phyloP scores from a whole-genome alignment of 2,797 vertebrate genomes.

The Pangasius larnaudii region DNA sequence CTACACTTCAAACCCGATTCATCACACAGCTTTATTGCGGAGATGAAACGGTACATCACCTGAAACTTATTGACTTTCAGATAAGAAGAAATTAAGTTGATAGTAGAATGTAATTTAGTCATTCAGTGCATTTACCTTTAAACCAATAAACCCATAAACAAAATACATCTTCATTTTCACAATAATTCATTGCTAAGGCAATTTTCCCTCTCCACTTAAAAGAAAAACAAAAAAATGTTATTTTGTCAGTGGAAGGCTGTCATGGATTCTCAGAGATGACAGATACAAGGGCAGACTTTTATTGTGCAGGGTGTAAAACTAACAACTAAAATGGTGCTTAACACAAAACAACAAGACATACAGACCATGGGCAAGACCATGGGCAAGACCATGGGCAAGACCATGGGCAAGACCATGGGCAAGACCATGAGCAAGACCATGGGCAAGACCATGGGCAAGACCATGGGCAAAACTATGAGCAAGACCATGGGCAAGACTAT shows the following conservation, averaged over 20 bases:
- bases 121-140: background rate
- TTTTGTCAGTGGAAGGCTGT: background rate
- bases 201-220: background rate
- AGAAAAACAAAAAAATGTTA: background rate
- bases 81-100: background rate
- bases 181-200: background rate
- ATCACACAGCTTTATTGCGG: conserved; percentile 5
- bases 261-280: too few species aligned
- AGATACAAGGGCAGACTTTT: too few species aligned
- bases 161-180: background rate
- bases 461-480: too few species aligned
- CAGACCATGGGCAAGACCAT: too few species aligned
- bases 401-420: too few species aligned
- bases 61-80: background rate
- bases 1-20: conserved; percentile 10
- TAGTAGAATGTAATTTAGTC: background rate
- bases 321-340: too few species aligned
- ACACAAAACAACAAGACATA: too few species aligned
- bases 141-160: background rate
- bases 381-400: too few species aligned
- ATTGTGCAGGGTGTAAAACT: too few species aligned
- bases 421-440: too few species aligned
- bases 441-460: too few species aligned
- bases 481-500: too few species aligned
- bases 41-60: conserved; percentile 13